Base-by-base conservation (phyloP, 2,888 invertebrate genomes). In the Pristionchus japonicus region DNA sequence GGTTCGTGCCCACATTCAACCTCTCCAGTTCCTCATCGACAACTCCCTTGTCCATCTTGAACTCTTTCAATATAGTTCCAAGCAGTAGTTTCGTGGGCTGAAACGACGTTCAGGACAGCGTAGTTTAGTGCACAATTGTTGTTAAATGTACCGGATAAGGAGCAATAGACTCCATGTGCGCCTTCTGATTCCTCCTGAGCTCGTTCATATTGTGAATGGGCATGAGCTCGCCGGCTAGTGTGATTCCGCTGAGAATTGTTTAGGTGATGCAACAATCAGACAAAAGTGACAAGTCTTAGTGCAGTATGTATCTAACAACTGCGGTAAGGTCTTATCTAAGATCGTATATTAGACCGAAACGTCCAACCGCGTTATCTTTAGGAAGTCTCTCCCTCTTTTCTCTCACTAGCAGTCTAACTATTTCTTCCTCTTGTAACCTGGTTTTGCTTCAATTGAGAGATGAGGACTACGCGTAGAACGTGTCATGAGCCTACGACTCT, bases 221-320 rank as follows among this genome's bases (percentile, higher is more conserved):
- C 85, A 85, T 61, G 64, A 85, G 64, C 20, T 85, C 85, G 11
- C 85, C 85, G 0, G 85, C 61, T 31, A 43, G 23, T 3, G 64
- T 40, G 15, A 85, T 40, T 0, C 52, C 52, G 17, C 3, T 23
- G 13, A 52, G 47, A 47, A 47, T 47, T 47, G 47, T 6, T 47
- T n/a, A n/a, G n/a, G n/a, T n/a, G n/a, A n/a, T n/a, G n/a, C n/a
- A n/a, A n/a, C n/a, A n/a, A n/a, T n/a, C n/a, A n/a, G n/a, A n/a
- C n/a, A n/a, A n/a, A n/a, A n/a, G n/a, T n/a, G n/a, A n/a, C n/a
- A n/a, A n/a, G n/a, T n/a, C n/a, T n/a, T n/a, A n/a, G n/a, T n/a
- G n/a, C n/a, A n/a, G n/a, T n/a, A n/a, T n/a, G n/a, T n/a, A n/a
- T n/a, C n/a, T n/a, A n/a, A n/a, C n/a, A n/a, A n/a, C n/a, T n/a